These are phyloP conservation scores for Esox lucius DNA, from an alignment of 2,797 vertebrate species.

Conservation along the genomic window DNA sequence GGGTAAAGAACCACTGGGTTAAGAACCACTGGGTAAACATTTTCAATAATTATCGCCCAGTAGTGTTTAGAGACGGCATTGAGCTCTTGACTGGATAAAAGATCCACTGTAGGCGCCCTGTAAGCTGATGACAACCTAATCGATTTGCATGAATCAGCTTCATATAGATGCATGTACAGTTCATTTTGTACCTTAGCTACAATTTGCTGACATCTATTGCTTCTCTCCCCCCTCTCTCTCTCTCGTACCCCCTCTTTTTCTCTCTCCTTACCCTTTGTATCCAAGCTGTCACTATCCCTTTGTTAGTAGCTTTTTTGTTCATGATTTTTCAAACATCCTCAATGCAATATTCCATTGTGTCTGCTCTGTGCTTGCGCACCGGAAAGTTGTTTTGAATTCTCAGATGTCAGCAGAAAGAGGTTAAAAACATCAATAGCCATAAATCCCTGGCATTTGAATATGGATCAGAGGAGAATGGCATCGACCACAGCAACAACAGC, in stretches of 20 bases:
- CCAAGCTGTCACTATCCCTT: constrained; percentile 53
- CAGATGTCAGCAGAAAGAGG: constrained; percentile 68
- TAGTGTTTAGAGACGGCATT: constrained; percentile 47
- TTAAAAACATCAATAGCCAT: constrained; percentile 71
- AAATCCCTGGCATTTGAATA: constrained; percentile 71
- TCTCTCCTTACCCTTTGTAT: constrained; percentile 10
- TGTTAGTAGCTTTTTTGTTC: constrained; percentile 59
- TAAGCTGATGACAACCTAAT: constrained; percentile 55
- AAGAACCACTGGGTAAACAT: constrained; percentile 43
- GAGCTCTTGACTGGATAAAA: constrained; percentile 50
- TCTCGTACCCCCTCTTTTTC: constrained; percentile 22
- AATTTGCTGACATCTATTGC: constrained; percentile 13
- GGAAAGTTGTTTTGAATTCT: constrained; percentile 63
- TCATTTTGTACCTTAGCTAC: constrained; percentile 42
- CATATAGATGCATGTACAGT: constrained; percentile 33
- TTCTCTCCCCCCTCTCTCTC: constrained; percentile 1
- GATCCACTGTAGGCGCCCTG: constrained; percentile 49
- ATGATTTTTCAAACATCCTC: constrained; percentile 52
- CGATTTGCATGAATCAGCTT: constrained; percentile 61
- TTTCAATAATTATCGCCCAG: constrained; percentile 60
- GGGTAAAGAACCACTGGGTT: constrained; percentile 43
- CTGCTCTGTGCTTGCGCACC: constrained; percentile 54
- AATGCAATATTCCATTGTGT: constrained; percentile 65
- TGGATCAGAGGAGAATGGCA: constrained; percentile 61
- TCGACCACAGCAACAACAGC: constrained; percentile 56